Percentiles rank a stretch among this genome's conserved stretches.
Evolutionary conservation across 1,140 invertebrate genomes (phyloP).

Genomic region (Drosophila ficusphila): DNA sequence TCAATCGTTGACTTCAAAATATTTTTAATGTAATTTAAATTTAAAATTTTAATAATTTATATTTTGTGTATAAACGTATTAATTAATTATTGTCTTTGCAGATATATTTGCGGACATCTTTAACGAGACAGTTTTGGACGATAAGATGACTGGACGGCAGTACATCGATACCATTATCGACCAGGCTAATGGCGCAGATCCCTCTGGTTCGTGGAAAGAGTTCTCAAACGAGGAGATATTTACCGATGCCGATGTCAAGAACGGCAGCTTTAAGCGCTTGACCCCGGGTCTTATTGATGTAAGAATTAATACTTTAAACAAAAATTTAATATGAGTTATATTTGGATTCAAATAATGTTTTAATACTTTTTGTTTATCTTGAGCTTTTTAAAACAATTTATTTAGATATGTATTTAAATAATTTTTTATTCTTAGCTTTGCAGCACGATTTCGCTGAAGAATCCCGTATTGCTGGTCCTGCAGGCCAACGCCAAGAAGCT

Average conservation of each 20-base stretch:
- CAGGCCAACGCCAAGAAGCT: conserved; percentile 80
- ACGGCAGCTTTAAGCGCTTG: conserved; percentile 66
- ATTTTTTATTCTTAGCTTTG: conserved; percentile 53
- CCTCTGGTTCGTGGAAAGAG: conserved; percentile 69
- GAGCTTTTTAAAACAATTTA: not conserved
- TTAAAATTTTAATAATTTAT: too few species aligned
- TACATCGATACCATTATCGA: conserved; percentile 75
- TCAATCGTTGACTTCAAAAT: too few species aligned
- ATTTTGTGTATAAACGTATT: too few species aligned
- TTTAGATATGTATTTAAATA: not conserved
- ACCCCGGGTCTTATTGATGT: conserved; percentile 79
- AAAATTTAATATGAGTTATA: not conserved
- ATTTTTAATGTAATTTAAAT: too few species aligned
- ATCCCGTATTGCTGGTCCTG: conserved; percentile 74
- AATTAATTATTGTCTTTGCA: conserved; percentile 7
- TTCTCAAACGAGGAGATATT: conserved; percentile 77
- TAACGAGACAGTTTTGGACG: conserved; percentile 69
- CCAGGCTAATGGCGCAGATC: conserved; percentile 77
- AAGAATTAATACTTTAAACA: conserved; percentile 1
- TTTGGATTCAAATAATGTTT: not conserved
- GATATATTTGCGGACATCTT: conserved; percentile 76
- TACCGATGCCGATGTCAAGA: conserved; percentile 53
- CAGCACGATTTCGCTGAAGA: conserved; percentile 77
- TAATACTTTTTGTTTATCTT: too few species aligned
- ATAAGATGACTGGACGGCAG: conserved; percentile 53